phyloP scores from a whole-genome alignment of 2,888 invertebrate species.

The Ochlodes sylvanus region DNA sequence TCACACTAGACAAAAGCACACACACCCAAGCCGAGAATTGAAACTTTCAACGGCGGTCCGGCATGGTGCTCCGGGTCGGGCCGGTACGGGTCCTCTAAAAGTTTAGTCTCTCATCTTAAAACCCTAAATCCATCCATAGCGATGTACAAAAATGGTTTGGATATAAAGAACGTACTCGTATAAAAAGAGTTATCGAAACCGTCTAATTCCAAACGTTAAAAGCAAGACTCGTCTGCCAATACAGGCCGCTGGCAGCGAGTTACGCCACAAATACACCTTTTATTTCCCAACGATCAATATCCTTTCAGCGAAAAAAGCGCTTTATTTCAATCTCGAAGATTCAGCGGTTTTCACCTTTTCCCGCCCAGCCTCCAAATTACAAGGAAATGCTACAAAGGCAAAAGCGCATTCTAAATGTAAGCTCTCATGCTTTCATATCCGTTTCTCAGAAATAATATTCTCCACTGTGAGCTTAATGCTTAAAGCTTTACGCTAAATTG shows the following conservation, averaged over 20 bases:
- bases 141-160: no score
- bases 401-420: slow-evolving; percentile 35
- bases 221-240: not conserved
- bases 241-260: not conserved
- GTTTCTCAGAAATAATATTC: slow-evolving; percentile 36
- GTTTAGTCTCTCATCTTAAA: no score
- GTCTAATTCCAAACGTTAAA: not conserved
- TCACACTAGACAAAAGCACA: no score
- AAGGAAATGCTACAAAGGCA: slow-evolving; percentile 35
- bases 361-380: slow-evolving; percentile 30
- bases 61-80: no score
- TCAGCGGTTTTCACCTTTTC: slow-evolving; percentile 29
- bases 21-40: no score
- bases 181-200: not conserved
- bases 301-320: slow-evolving; percentile 8
- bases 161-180: not conserved
- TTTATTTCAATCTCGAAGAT: slow-evolving; percentile 20
- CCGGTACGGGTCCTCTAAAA: no score
- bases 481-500: slow-evolving; percentile 34
- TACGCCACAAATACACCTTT: slow-evolving; percentile 12
- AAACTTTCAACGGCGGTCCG: no score
- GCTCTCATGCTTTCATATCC: slow-evolving; percentile 32
- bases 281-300: slow-evolving; percentile 13
- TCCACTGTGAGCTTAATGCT: slow-evolving; percentile 35
- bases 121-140: no score